phyloP scores from a whole-genome alignment of 2,113 vertebrate genomes.

The Cephalopholis sonnerati region DNA sequence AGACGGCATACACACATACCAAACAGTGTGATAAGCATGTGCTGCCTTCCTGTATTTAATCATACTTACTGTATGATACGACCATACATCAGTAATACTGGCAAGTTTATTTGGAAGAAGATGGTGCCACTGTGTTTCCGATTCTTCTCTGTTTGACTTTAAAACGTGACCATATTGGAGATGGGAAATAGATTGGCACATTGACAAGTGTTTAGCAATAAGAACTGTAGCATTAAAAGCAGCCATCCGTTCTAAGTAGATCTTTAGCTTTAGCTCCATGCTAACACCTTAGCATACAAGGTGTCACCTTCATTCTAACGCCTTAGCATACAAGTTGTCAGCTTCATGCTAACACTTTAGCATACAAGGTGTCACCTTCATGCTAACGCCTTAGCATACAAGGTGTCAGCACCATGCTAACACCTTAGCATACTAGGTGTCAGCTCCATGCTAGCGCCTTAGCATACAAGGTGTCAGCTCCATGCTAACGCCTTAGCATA shows the following conservation, averaged over 20 bases:
- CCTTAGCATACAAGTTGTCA: too few relatives aligned
- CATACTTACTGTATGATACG: neutral
- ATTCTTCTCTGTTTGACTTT: neutral
- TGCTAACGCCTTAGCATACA: too few relatives aligned
- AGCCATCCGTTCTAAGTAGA: neutral
- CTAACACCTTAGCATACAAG: conserved; percentile 20
- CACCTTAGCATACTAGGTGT: too few relatives aligned
- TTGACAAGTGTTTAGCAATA: neutral
- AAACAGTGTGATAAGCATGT: neutral
- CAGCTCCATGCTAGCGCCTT: too few relatives aligned
- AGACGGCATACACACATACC: neutral
- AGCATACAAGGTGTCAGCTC: neutral
- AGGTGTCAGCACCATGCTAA: too few relatives aligned
- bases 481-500: too few relatives aligned
- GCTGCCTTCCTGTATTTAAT: neutral
- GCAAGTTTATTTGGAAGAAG: neutral
- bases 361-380: too few relatives aligned
- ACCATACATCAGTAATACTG: neutral
- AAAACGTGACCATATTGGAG: neutral
- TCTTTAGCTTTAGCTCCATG: conserved; percentile 2
- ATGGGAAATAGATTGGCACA: conserved; percentile 1
- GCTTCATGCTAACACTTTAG: too few relatives aligned
- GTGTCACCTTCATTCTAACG: too few relatives aligned
- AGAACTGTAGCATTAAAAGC: neutral
- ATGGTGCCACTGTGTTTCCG: neutral